Base-by-base conservation (phyloP, 2,797 vertebrate genomes). In the Sebastes dallii region DNA sequence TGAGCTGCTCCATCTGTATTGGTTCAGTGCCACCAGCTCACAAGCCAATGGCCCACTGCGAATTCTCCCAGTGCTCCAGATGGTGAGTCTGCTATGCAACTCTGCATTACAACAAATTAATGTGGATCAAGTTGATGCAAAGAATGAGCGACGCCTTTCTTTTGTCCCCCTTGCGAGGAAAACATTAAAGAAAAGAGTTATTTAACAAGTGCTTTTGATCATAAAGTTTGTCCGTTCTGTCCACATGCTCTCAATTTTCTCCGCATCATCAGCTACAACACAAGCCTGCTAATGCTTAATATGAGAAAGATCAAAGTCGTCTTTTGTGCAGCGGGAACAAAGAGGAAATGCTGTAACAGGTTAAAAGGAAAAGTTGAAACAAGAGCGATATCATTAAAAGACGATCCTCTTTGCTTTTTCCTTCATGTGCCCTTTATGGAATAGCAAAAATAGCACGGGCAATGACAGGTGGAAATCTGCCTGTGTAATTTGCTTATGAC, bases 211-310 rank as follows among this genome's bases (percentile, higher is more conserved):
- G 94, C 96, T 96, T 93, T 93, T 96, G 94, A 96, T 97, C 94
- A 96, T 94, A 95, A 94, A 95, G 91, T 95, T 94, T 95, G 95
- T 95, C 95, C 87, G 59, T 74, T 94, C 83, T 81, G 91, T 93
- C 93, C 97, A 97, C 94, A 97, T 96, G 95, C 95, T 95, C 95
- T 95, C 96, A 96, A 97, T 98, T 97, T 97, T 93, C 94, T 92
- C 87, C 85, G 92, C 93, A 92, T 93, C 93, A 90, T 93, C 91
- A 91, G 95, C 91, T 91, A 91, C 89, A 94, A 94, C 86, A 87
- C 92, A 95, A 94, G 96, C 95, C 97, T 98, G 97, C 97, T 97
- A 98, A 97, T 97, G 96, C 96, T 97, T 97, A 95, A 96, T 96
- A 94, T 93, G 88, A 95, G 91, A 91, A 88, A 95, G 95, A 98